These are phyloP conservation scores for Hyles lineata DNA, from an alignment of 2,888 invertebrate species.

Conservation along the genomic window DNA sequence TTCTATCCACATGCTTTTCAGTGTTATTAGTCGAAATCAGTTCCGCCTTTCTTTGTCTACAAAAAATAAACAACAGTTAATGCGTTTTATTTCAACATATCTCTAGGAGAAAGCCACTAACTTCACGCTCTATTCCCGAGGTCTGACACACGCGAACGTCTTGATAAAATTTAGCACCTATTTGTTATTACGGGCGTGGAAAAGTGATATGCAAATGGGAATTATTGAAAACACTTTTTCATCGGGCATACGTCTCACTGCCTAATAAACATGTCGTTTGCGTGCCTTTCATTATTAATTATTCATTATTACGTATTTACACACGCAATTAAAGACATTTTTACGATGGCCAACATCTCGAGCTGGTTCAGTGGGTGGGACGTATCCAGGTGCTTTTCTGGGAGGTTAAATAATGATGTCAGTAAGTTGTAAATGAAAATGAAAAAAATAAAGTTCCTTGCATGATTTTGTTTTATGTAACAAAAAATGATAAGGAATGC, in stretches of 20 bases:
- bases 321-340: conserved; percentile 45
- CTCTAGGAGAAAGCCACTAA: conserved; percentile 16
- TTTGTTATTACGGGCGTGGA: conserved; percentile 17
- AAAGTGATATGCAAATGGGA: conserved; percentile 28
- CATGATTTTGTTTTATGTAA: background rate
- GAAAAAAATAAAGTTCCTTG: background rate
- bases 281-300: conserved; percentile 37
- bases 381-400: background rate
- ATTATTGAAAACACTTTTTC: conserved; percentile 26
- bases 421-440: background rate
- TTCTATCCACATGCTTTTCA: background rate
- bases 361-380: background rate
- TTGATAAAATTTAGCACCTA: conserved; percentile 17
- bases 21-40: background rate
- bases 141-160: conserved; percentile 22
- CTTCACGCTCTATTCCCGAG: conserved; percentile 27
- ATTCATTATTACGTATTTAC: conserved; percentile 46
- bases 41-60: background rate
- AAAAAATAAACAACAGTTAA: background rate
- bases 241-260: conserved; percentile 25
- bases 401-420: background rate
- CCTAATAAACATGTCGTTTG: conserved; percentile 46
- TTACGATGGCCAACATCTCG: conserved; percentile 34
- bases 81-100: conserved; percentile 24
- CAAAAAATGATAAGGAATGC: background rate